Evolutionary conservation across 2,888 invertebrate genomes (phyloP), one percentile per base, ranked within the genome.

Genomic region (Venustoraphidia nigricollis): DNA sequence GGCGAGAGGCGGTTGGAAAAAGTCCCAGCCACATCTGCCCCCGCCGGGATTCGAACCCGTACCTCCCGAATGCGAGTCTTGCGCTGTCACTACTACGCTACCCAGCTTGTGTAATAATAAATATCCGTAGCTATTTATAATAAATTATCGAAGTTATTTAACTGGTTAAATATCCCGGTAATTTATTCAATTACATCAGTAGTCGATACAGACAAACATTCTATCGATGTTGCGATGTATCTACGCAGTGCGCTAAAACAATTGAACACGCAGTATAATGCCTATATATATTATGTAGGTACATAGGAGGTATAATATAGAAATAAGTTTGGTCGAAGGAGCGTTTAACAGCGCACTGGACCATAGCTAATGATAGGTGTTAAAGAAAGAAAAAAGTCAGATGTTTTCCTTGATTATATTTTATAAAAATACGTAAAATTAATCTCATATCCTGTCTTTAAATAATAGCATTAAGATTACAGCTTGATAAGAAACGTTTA

Each of bases 351-450:
- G 54, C 52, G 58, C 62, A 53, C 48, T 59, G 60, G 59, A 61
- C 60, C 65, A 61, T 56, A 60, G 64, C 66, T 66, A 66, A 66
- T 66, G 65, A 63, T 65, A 64, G 66, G 65, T 66, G 65, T 65
- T 62, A 62, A 62, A 63, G 58, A 59, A 56, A 58, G 46, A 45
- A 46, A 36, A 40, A 45, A 59, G 58, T 60, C 57, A 60, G 62
- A 61, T 61, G 60, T 58, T 56, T 58, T 53, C 53, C 57, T 60
- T 58, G 63, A 64, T 65, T 64, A 60, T 61, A 56, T 56, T 57
- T 56, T 6, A 57, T 57, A 58, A 57, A 63, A 65, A 64, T 62
- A 59, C 62, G 48, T 51, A 64, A 64, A 65, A 64, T 65, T 64
- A 65, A 65, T 63, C 61, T 62, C 62, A 60, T 64, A 64, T 64